Evolutionary conservation across 2,113 vertebrate genomes (phyloP).

Genomic region (Phyllostomus discolor): DNA sequence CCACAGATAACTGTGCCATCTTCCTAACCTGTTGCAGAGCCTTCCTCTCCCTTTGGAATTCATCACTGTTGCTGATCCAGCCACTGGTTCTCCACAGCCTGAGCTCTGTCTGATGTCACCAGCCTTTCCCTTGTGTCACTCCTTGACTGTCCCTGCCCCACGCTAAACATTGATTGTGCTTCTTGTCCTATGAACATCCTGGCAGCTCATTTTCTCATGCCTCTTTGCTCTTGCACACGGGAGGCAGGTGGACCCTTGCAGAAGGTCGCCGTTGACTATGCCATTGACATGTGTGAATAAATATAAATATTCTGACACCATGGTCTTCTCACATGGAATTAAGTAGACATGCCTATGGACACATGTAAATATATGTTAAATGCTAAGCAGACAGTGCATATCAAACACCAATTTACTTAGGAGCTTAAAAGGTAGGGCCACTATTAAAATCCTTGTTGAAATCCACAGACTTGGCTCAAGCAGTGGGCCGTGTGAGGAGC

Average conservation of each 20-base stretch:
- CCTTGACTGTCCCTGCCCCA: background rate
- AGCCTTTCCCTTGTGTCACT: background rate
- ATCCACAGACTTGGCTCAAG: background rate
- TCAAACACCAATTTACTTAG: background rate
- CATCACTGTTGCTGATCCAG: too few species aligned
- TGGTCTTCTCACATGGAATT: background rate
- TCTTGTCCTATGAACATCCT: accelerated
- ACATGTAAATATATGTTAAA: background rate
- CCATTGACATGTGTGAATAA: background rate
- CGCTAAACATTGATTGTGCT: too few species aligned
- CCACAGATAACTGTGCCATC: background rate
- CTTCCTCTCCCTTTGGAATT: background rate
- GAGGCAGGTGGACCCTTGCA: background rate
- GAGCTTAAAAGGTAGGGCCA: background rate
- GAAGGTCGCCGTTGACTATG: background rate
- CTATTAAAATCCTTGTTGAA: background rate
- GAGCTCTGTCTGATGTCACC: background rate
- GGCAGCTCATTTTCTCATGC: background rate
- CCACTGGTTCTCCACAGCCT: background rate
- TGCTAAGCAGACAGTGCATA: background rate
- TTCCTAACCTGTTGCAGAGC: background rate
- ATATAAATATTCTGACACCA: background rate
- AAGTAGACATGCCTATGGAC: background rate
- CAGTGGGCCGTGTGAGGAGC: background rate
- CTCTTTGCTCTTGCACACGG: background rate